Conservation (phyloP, 2,113 vertebrate genomes). For the Podarcis raffonei region DNA sequence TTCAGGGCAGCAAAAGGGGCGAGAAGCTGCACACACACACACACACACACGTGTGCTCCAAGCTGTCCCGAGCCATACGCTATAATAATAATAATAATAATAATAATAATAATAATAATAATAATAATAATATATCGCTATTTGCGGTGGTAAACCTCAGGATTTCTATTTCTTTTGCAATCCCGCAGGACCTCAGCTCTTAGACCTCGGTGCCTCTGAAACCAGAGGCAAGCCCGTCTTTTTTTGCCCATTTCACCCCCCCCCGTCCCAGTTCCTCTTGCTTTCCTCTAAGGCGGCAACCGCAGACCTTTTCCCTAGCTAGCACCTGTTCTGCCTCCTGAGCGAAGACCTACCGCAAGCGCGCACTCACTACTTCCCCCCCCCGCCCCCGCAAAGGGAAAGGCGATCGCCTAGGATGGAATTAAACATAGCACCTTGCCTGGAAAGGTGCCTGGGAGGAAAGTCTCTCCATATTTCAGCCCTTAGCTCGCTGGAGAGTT, state of each 20-base stretch:
- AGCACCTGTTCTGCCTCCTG: conserved; percentile 74
- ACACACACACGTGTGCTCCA: neutral
- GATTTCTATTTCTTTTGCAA: neutral
- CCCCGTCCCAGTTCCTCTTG: conserved; percentile 49
- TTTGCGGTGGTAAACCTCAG: no score
- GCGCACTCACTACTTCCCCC: no score
- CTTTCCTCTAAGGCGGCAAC: conserved; percentile 41
- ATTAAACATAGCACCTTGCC: neutral
- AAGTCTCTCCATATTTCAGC: neutral
- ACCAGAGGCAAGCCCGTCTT: conserved; percentile 32
- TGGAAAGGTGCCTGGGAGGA: neutral
- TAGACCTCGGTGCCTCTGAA: conserved; percentile 64
- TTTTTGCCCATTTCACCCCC: no score
- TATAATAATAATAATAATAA: no score
- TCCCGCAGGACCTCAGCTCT: conserved; percentile 25
- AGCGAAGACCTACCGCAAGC: conserved; percentile 76
- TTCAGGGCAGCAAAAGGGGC: neutral
- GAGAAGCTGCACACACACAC: neutral
- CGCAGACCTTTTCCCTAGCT: conserved; percentile 19
- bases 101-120: no score
- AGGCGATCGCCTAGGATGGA: neutral
- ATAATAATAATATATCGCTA: no score
- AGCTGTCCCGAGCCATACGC: no score
- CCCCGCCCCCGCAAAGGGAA: no score
- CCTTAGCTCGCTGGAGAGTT: no score